These are phyloP conservation scores for Eulacestoma nigropectus DNA, from an alignment of 2,113 vertebrate genomes.

Conservation along the genomic window DNA sequence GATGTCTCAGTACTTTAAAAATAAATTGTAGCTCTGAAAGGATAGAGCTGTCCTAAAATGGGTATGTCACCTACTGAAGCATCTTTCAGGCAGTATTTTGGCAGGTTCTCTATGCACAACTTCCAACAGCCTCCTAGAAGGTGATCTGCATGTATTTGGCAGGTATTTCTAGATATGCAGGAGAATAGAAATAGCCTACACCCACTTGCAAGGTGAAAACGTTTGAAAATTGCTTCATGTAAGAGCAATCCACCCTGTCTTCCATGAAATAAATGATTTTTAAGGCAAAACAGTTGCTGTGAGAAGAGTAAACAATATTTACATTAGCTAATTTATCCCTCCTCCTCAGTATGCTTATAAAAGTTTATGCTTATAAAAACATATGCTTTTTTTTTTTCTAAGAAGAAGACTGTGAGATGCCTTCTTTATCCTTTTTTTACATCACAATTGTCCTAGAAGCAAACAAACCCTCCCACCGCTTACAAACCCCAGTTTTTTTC, in stretches of 20 bases:
- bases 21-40: background rate
- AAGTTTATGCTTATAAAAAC: background rate
- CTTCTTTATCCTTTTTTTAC: background rate
- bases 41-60: background rate
- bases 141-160: background rate
- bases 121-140: background rate
- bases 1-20: background rate
- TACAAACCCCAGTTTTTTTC: background rate
- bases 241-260: background rate
- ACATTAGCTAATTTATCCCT: background rate
- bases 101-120: background rate
- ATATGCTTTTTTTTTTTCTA: background rate
- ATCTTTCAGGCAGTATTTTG: background rate
- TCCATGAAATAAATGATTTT: background rate
- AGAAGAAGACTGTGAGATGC: background rate
- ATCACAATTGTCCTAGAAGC: background rate
- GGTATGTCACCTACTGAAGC: background rate
- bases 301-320: background rate
- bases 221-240: background rate
- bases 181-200: background rate
- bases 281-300: background rate
- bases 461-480: background rate
- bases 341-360: background rate
- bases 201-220: background rate
- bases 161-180: background rate